A percentile compares a stretch with the other conserved stretches of the same genome.
These are phyloP conservation scores for Drosophila erecta DNA, from an alignment of 1,140 invertebrate species.

Conservation along the genomic window DNA sequence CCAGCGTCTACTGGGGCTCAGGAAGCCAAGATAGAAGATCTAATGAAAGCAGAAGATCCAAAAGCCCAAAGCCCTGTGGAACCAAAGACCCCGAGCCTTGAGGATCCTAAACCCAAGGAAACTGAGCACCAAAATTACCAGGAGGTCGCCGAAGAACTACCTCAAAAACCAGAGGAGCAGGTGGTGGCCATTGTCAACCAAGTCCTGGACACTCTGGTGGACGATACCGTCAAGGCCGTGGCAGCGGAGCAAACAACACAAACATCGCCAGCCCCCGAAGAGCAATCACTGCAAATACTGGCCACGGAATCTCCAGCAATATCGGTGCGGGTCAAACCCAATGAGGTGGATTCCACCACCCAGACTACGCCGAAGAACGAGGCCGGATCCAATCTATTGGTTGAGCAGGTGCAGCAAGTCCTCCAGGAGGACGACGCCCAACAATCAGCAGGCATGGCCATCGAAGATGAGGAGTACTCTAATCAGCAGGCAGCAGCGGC, in stretches of 20 bases:
- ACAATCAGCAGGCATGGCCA: not conserved
- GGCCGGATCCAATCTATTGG: slow-evolving; percentile 29
- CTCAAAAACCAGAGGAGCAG: slow-evolving; percentile 38
- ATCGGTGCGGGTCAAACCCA: slow-evolving; percentile 50
- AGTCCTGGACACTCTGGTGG: slow-evolving; percentile 67
- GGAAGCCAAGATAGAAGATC: not conserved
- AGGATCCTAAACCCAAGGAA: not conserved
- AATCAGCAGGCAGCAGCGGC: slow-evolving; percentile 86
- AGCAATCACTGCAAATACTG: slow-evolving; percentile 9
- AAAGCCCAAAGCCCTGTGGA: too few species aligned
- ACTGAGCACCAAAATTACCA: not conserved
- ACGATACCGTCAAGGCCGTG: slow-evolving; percentile 66
- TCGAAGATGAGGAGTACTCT: slow-evolving; percentile 48
- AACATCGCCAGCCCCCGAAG: slow-evolving; percentile 37
- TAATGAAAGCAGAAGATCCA: not conserved
- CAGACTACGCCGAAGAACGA: slow-evolving; percentile 79
- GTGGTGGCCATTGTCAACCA: slow-evolving; percentile 70
- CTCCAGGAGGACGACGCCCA: slow-evolving; percentile 16
- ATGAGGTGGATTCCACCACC: slow-evolving; percentile 78
- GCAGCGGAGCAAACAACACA: slow-evolving; percentile 62
- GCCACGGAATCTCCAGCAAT: slow-evolving; percentile 17
- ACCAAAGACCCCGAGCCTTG: too few species aligned
- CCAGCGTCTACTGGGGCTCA: not conserved
- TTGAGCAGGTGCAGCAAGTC: slow-evolving; percentile 24
- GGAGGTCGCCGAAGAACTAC: not conserved